Evolutionary conservation across 2,888 invertebrate species (phyloP).

Genomic region (Tiliacea aurago): DNA sequence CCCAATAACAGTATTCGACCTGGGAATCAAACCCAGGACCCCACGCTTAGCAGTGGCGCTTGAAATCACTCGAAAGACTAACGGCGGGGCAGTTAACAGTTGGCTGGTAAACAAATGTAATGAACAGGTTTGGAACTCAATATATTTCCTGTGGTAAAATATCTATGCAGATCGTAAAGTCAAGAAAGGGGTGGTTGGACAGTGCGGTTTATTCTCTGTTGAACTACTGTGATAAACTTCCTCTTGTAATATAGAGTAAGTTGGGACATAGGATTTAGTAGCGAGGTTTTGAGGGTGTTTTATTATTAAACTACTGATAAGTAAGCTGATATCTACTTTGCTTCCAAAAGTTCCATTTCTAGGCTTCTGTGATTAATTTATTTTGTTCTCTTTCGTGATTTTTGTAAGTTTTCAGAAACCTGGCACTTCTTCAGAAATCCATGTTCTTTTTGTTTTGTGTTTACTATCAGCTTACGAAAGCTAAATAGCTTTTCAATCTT

Average conservation of each 20-base stretch:
- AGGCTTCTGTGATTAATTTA: conserved; percentile 11
- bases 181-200: not conserved
- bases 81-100: no score
- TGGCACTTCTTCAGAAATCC: not conserved
- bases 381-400: not conserved
- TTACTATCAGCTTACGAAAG: not conserved
- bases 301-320: conserved; percentile 12
- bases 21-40: no score
- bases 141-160: not conserved
- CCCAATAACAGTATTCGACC: no score
- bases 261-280: conserved; percentile 20
- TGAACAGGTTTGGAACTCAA: no score
- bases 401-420: conserved; percentile 6
- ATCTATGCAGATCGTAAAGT: conserved; percentile 19
- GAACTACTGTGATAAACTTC: conserved; percentile 29
- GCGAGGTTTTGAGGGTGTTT: not conserved
- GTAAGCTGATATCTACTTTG: not conserved
- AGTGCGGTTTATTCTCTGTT: conserved; percentile 30
- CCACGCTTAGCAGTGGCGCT: no score
- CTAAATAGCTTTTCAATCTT: no score
- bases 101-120: no score
- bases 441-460: not conserved
- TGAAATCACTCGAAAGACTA: no score
- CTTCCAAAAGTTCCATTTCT: not conserved
- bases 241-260: not conserved